Conservation (phyloP, 2,113 vertebrate genomes). For the Aplodontia rufa region DNA sequence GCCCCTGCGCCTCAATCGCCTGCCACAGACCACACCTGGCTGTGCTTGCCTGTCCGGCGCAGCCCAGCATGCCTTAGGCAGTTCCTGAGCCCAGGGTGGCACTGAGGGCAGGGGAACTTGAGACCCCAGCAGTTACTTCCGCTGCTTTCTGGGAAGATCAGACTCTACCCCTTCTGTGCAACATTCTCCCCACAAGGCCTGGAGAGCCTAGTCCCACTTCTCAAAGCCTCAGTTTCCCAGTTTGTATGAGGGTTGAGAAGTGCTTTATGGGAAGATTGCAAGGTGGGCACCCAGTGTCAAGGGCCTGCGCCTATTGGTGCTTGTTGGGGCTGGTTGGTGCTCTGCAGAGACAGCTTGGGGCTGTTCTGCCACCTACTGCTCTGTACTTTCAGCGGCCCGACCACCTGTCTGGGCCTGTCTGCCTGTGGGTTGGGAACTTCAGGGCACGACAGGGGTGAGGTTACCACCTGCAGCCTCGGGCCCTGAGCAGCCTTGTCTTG, state of each 20-base stretch:
- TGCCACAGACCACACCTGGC: not conserved
- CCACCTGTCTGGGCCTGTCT: not conserved
- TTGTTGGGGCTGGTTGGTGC: fast-evolving
- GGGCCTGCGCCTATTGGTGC: no score
- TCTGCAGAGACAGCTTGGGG: not conserved
- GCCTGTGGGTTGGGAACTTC: not conserved
- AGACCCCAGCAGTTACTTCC: not conserved
- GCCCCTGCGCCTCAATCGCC: no score
- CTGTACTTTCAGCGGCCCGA: not conserved
- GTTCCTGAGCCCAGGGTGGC: not conserved
- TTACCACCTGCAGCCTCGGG: fast-evolving
- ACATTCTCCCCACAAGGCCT: fast-evolving
- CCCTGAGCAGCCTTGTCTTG: fast-evolving
- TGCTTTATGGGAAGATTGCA: not conserved
- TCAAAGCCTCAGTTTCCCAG: fast-evolving
- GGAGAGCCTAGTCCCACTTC: not conserved
- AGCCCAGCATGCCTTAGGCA: no score
- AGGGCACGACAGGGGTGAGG: fast-evolving
- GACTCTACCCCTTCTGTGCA: not conserved
- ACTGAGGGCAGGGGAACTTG: not conserved
- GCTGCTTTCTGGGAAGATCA: not conserved
- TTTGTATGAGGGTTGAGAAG: not conserved
- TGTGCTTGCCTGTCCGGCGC: no score
- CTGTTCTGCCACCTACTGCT: not conserved
- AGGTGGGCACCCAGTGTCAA: not conserved